A percentile compares a stretch with the other conserved stretches of the same genome.
Conservation (phyloP, 2,888 invertebrate genomes). For the Neoitamus cyanurus region DNA sequence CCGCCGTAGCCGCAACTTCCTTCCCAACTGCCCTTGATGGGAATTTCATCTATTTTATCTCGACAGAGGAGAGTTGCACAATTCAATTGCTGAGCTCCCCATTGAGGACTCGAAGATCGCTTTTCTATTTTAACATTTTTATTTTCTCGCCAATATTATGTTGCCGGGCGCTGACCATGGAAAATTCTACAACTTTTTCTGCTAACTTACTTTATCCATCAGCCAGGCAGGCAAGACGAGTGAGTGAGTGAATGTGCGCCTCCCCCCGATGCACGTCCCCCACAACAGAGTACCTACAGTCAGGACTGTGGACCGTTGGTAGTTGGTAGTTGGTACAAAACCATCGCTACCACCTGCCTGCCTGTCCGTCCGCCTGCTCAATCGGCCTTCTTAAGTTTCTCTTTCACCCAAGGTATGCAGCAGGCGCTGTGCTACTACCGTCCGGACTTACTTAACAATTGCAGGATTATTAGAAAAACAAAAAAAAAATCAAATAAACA, state of each 20-base stretch:
- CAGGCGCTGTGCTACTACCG: too few species aligned
- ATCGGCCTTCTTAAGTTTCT: background rate
- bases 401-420: background rate
- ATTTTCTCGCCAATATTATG: background rate
- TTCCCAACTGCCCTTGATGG: slow-evolving; percentile 16
- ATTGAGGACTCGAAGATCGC: background rate
- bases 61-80: background rate
- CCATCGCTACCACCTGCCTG: too few species aligned
- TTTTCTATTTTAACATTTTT: background rate
- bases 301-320: too few species aligned
- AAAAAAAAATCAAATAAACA: too few species aligned
- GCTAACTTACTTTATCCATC: background rate
- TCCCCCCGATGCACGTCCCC: too few species aligned
- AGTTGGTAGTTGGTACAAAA: too few species aligned
- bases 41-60: slow-evolving; percentile 35
- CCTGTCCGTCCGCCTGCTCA: too few species aligned
- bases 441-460: background rate
- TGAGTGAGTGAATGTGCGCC: too few species aligned
- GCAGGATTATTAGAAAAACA: background rate
- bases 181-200: slow-evolving; percentile 23
- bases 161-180: background rate
- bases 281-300: too few species aligned
- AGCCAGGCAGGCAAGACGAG: too few species aligned
- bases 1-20: background rate
- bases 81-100: slow-evolving; percentile 7